Evolutionary conservation across 2,113 vertebrate species (phyloP).

Genomic region (Paracanthobrama guichenoti): DNA sequence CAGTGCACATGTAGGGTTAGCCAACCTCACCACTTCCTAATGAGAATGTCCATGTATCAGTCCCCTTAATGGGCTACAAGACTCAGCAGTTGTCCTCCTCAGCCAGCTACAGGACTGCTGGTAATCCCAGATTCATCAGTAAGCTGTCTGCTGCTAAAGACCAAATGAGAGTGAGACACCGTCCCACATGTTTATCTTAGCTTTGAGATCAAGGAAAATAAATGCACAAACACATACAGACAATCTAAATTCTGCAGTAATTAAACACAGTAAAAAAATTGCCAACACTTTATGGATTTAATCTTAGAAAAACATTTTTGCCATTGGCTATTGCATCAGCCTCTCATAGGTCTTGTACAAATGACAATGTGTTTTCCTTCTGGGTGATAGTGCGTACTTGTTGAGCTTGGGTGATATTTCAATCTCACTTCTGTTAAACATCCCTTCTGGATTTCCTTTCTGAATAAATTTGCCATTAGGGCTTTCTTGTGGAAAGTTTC

Average conservation of each 20-base stretch:
- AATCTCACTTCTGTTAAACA: constrained; percentile 14
- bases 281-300: not conserved
- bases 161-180: not conserved
- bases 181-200: not conserved
- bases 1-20: constrained; percentile 6
- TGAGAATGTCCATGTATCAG: constrained; percentile 48
- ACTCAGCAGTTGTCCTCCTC: constrained; percentile 29
- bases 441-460: not conserved
- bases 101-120: not conserved
- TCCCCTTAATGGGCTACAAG: constrained; percentile 48
- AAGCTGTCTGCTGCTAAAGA: not conserved
- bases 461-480: not conserved
- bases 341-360: not conserved
- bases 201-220: constrained; percentile 17
- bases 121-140: constrained; percentile 6
- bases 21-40: constrained; percentile 21
- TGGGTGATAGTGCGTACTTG: not conserved
- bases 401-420: not conserved
- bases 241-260: not conserved
- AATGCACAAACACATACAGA: constrained; percentile 14
- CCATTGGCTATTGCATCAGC: constrained; percentile 2
- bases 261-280: not conserved
- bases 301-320: not conserved
- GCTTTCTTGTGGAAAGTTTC: not conserved
- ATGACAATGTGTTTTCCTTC: not conserved